Evolutionary conservation across 2,113 vertebrate species (phyloP).

Genomic region (Bostrychus sinensis): DNA sequence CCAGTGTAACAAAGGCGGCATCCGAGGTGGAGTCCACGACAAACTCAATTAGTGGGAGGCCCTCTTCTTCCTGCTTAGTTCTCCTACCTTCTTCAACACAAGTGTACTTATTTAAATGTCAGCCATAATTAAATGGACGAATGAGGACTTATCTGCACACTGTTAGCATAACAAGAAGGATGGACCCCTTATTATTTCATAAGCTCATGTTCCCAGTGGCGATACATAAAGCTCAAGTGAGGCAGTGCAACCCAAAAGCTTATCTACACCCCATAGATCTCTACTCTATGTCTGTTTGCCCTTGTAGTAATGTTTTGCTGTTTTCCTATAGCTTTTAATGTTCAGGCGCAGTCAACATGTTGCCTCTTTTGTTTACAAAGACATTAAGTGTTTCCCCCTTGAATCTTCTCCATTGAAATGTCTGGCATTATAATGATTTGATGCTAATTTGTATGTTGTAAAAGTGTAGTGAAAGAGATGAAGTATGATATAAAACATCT

Average conservation of each 20-base stretch:
- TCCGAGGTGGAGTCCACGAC: constrained; percentile 61
- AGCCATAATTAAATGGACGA: constrained; percentile 78
- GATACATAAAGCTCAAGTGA: constrained; percentile 39
- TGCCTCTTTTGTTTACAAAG: not conserved
- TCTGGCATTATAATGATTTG: not conserved
- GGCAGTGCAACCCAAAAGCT: constrained; percentile 6
- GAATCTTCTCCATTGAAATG: not conserved
- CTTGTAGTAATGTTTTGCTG: not conserved
- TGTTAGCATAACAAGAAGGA: constrained; percentile 73
- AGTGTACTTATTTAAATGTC: constrained; percentile 81
- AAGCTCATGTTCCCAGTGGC: constrained; percentile 35
- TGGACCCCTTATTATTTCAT: constrained; percentile 62
- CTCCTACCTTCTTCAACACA: constrained; percentile 63
- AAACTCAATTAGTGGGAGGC: constrained; percentile 79
- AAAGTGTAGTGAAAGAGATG: not conserved
- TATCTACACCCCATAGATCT: not conserved
- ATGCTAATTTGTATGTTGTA: not conserved
- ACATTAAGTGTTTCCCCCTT: not conserved
- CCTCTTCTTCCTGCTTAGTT: constrained; percentile 61
- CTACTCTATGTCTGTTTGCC: constrained; percentile 7
- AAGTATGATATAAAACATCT: not conserved
- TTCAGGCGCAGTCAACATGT: not conserved
- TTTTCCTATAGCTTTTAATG: not conserved
- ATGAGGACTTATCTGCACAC: constrained; percentile 64
- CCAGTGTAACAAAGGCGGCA: constrained; percentile 52